Evolutionary conservation across 2,797 vertebrate genomes (phyloP).

Genomic region (Atherinosoma microstoma): DNA sequence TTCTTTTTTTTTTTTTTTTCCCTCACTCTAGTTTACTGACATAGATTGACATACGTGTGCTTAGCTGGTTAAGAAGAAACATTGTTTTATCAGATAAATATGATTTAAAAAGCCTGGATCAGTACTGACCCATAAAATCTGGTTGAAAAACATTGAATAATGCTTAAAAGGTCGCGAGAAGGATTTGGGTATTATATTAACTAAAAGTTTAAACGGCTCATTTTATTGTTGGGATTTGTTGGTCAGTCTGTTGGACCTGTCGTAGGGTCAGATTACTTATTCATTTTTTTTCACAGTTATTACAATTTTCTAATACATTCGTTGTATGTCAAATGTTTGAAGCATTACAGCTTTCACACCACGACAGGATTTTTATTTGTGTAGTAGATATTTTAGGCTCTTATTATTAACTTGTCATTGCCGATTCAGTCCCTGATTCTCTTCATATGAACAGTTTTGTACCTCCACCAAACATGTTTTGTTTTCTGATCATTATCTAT

Average conservation of each 20-base stretch:
- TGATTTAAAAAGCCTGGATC: neutral
- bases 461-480: too few species aligned
- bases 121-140: neutral
- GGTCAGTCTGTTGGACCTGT: too few species aligned
- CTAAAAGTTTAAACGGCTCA: neutral
- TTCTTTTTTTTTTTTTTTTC: too few species aligned
- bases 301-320: neutral
- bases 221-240: neutral
- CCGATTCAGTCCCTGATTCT: neutral
- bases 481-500: neutral
- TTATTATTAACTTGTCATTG: neutral
- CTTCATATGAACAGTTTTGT: neutral
- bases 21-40: neutral
- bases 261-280: neutral
- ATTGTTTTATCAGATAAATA: neutral
- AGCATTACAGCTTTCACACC: constrained; percentile 8
- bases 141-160: neutral
- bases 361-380: constrained; percentile 6
- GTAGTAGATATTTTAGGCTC: neutral
- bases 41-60: neutral
- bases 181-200: constrained; percentile 23
- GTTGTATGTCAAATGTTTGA: neutral
- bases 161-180: constrained; percentile 13
- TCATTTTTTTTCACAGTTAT: neutral
- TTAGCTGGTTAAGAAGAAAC: neutral